Evolutionary conservation across 2,888 invertebrate genomes (phyloP).

Genomic region (Morpho deidamia): DNA sequence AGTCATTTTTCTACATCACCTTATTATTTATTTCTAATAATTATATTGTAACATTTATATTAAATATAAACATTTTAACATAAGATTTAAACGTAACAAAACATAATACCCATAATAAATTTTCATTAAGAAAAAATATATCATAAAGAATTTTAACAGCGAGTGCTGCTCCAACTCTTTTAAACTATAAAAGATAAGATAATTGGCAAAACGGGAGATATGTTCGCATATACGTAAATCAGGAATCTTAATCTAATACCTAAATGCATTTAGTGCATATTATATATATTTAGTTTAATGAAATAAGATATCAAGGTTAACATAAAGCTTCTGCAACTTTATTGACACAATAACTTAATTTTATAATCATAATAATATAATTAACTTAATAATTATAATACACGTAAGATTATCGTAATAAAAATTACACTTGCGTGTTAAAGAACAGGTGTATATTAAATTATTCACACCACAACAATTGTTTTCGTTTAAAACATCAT

Average conservation of each 20-base stretch:
- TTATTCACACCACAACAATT: too few species aligned
- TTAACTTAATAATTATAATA: too few species aligned
- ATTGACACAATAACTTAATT: too few species aligned
- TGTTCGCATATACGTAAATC: constrained; percentile 20
- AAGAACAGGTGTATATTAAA: too few species aligned
- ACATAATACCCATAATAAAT: not conserved
- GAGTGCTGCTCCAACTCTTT: not conserved
- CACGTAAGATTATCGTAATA: too few species aligned
- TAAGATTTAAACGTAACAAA: not conserved
- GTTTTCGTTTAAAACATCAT: too few species aligned
- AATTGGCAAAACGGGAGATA: constrained; percentile 77
- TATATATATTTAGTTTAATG: too few species aligned
- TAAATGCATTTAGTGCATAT: not conserved
- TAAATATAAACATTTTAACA: not conserved
- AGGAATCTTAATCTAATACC: constrained; percentile 3
- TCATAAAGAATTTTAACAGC: not conserved
- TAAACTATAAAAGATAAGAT: constrained; percentile 45
- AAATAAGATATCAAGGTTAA: too few species aligned
- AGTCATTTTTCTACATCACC: not conserved
- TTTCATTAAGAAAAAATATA: not conserved
- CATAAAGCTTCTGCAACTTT: too few species aligned
- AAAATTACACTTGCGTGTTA: too few species aligned
- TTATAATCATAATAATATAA: too few species aligned
- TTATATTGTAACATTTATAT: not conserved
- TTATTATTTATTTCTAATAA: not conserved